A percentile compares a stretch with the other conserved stretches of the same genome.
These are phyloP conservation scores for Scaptodrosophila latifasciaeformis DNA, from an alignment of 2,888 invertebrate species.

Conservation along the genomic window DNA sequence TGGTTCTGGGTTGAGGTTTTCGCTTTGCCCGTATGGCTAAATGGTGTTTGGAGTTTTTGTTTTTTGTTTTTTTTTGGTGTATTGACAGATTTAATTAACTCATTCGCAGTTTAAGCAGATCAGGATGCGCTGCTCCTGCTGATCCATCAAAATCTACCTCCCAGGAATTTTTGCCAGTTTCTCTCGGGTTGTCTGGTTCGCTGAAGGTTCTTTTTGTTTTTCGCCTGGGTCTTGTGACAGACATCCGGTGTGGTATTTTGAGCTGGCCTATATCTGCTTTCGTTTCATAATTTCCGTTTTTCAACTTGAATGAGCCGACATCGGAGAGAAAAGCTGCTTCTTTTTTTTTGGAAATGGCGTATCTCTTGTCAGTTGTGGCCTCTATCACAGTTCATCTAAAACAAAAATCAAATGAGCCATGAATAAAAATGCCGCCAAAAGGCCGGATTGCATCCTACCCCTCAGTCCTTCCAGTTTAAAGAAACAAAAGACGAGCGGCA, in stretches of 20 bases:
- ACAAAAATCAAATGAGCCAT: slow-evolving; percentile 63
- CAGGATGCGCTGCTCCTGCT: too few species aligned
- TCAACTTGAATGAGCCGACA: slow-evolving; percentile 46
- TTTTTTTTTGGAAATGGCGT: slow-evolving; percentile 10
- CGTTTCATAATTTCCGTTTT: slow-evolving; percentile 67
- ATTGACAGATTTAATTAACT: slow-evolving; percentile 72
- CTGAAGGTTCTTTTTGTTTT: slow-evolving; percentile 18
- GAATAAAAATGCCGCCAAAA: slow-evolving; percentile 61
- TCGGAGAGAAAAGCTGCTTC: neutral
- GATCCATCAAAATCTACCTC: too few species aligned
- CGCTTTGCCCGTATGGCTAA: slow-evolving; percentile 1
- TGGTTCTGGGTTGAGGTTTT: slow-evolving; percentile 25
- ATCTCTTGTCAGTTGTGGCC: slow-evolving; percentile 28
- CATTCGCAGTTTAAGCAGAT: slow-evolving; percentile 65
- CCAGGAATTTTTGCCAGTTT: slow-evolving; percentile 39
- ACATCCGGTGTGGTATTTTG: slow-evolving; percentile 65
- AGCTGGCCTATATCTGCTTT: slow-evolving; percentile 51
- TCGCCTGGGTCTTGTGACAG: slow-evolving; percentile 31
- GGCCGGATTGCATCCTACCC: slow-evolving; percentile 22
- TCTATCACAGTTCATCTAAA: slow-evolving; percentile 58
- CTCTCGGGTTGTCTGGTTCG: slow-evolving; percentile 33
- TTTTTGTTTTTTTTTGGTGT: slow-evolving; percentile 25
- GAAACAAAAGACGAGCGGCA: slow-evolving; percentile 57
- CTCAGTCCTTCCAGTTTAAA: slow-evolving; percentile 4
- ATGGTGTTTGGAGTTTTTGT: neutral